Evolutionary conservation across 2,113 vertebrate species (phyloP), one percentile per base, ranked within the genome.

Genomic region (Phoenicopterus ruber): DNA sequence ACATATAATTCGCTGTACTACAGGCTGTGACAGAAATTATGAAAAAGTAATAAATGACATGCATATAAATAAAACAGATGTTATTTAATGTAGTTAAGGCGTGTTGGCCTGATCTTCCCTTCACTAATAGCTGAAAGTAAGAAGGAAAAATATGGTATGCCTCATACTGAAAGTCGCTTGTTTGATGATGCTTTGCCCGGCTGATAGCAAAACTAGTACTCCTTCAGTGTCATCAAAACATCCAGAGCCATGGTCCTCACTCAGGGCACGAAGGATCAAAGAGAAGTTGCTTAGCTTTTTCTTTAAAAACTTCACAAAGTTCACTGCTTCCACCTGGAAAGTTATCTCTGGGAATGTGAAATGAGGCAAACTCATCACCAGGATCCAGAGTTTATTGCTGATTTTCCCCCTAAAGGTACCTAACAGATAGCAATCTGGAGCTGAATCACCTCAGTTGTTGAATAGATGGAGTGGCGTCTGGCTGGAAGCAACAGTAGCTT

Each of bases 401-500:
- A 54, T 91, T 97, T 93, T 36, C 3, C 25, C 18, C 49, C 76
- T 92, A 62, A 78, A 94, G 71, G 22, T 81, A 69, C 67, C 22
- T 46, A 65, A 69, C 34, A 80, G 52, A 59, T 63, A 77, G 49
- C 24, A 59, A 32, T 63, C 65, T 82, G 54, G 61, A 92, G 69
- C 36, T 91, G 77, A 93, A 88, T 93, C 82, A 84, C 73, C 31
- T 69, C 76, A 81, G 72, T 16, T 74, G 61, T 61, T 92, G 69
- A 88, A 55, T 46, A 92, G 85, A 88, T 92, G 81, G 76, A 96
- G 65, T 79, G 31, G 69, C 77, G 57, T 28, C 80, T 82, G 58
- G 29, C 59, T 93, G 54, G 59, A 90, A 93, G 95, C 50, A 96
- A 19, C 19, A 91, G 65, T 69, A 94, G 25, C 73, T 83, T 90